Evolutionary conservation across 2,797 vertebrate species (phyloP), one percentile per base, ranked within the genome.

Genomic region (Lerista edwardsae): DNA sequence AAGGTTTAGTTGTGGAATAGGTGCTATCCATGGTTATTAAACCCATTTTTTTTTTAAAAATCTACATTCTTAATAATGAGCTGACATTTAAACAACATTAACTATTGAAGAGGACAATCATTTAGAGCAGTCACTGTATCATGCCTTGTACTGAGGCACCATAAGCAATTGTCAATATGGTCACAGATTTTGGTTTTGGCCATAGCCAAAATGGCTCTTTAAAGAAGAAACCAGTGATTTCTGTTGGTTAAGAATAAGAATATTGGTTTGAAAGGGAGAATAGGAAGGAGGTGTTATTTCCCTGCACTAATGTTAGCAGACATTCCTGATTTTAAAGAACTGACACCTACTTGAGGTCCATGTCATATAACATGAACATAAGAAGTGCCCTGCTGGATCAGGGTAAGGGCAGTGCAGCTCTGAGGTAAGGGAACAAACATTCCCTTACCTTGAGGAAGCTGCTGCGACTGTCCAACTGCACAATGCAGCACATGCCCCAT

Each of bases 1-100:
- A 92, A 96, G 94, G 93, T 93, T 94, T 95, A 95, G 95, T 94
- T 93, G 90, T 93, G 94, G 95, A 95, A 96, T 95, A 94, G 94
- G 94, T 84, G 93, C 93, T 44, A 94, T 94, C 91, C 94, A 94
- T 84, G 93, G 95, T 93, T 94, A 94, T 94, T 94, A 94, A 94
- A 95, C 93, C 92, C 3, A 55, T 9, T 17, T 17, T 17, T 17
- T 55, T 55, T 17, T 95, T 85, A 86, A 94, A 93, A 96, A 95
- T 94, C 74, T 76, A 95, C 85, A 93, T 90, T 95, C 94, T 95
- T 95, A 94, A 93, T 95, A 94, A 96, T 96, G 95, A 96, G 93
- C 87, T 93, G 86, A 94, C 95, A 94, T 96, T 96, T 96, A 95
- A 93, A 95, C 95, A 95, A 77, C 65, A 77, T 82, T 81, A 76